A percentile compares a stretch with the other conserved stretches of the same genome.
Conservation (phyloP, 2,113 vertebrate species). For the Malurus cyaneus region DNA sequence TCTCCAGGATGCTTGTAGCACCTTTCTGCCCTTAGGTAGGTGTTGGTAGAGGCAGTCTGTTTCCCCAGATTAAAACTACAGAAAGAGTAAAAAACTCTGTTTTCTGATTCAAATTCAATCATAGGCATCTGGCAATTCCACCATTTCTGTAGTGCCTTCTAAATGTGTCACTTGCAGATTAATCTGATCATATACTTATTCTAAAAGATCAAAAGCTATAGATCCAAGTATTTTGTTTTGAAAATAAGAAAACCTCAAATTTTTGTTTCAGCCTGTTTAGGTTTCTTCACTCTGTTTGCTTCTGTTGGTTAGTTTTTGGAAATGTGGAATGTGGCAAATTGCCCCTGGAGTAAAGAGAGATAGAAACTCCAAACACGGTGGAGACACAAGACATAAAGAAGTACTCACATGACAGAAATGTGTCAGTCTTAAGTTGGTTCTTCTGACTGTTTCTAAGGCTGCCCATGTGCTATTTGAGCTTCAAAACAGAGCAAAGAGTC, state of each 20-base stretch:
- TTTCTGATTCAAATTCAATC: background rate
- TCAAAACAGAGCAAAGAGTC: background rate
- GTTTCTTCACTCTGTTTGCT: background rate
- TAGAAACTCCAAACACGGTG: background rate
- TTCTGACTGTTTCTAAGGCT: background rate
- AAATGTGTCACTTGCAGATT: background rate
- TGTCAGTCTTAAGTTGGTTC: background rate
- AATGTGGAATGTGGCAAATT: background rate
- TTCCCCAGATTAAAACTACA: background rate
- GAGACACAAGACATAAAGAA: background rate
- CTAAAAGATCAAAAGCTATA: background rate
- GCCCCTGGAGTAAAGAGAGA: background rate
- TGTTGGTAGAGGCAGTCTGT: background rate
- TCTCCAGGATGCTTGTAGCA: background rate
- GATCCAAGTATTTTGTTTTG: background rate
- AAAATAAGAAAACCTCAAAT: background rate
- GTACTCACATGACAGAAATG: background rate
- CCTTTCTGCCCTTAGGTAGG: background rate
- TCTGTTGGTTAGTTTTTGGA: background rate
- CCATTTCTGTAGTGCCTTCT: background rate
- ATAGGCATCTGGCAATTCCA: background rate
- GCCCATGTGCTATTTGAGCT: background rate
- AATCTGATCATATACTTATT: rapidly evolving
- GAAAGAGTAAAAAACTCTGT: background rate
- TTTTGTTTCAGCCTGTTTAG: background rate